Base-by-base conservation (phyloP, 1,140 invertebrate species). In the Anthonomus grandis region DNA sequence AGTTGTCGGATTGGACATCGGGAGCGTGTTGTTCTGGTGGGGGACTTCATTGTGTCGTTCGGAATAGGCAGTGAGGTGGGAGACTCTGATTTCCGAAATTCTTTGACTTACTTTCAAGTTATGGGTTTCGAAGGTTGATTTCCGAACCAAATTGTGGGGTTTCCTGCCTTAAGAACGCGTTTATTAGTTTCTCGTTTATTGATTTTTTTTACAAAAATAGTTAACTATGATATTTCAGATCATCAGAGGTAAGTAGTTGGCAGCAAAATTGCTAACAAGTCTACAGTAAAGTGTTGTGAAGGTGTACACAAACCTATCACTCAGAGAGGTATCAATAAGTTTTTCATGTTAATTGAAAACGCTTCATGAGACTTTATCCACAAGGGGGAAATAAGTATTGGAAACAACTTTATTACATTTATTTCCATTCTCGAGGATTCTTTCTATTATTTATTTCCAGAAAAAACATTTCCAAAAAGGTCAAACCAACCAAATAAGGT, bases 31-130 rank as follows among this genome's bases (percentile, higher is more conserved):
- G n/a, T 38, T 38, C 4, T 38, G n/a, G n/a, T 38, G 36, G 36
- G 36, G 17, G 36, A 38, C 36, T 38, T 38, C 36, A 38, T 13
- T 38, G 36, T 38, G 36, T 38, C 36, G n/a, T 38, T 6, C 36
- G 36, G 36, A n/a, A n/a, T 38, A n/a, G n/a, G 36, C n/a, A 38
- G 17, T 38, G 17, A 4, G 2, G 22, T 45, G 3, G 24, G 42
- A 23, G 42, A 38, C 36, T 17, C 36, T 4, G 36, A 38, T 38
- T 38, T 4, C n/a, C 36, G 4, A n/a, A 38, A n/a, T 4, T 38
- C 22, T 19, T 44, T 8, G 18, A 44, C 41, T 19, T 44, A 19
- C 22, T 44, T 10, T 8, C 9, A 19, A 21, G 4, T 12, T 44
- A 19, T 44, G 22, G 41, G 41, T 44, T 24, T 17, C 22, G 13